phyloP scores from a whole-genome alignment of 2,113 vertebrate species.

The Megaleporinus macrocephalus region DNA sequence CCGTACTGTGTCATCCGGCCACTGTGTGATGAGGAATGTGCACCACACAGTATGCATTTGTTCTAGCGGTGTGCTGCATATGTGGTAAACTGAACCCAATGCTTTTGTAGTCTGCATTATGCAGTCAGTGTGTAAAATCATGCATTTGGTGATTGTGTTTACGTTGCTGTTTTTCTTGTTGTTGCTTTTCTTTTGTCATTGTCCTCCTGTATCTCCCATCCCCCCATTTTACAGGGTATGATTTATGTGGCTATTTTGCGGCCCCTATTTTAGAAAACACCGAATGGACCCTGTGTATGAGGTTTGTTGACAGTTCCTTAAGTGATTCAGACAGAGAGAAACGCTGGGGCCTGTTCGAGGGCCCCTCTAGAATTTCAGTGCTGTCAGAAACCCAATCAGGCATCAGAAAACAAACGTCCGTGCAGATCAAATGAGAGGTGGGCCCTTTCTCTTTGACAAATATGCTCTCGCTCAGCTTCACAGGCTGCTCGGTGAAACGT shows the following conservation, averaged over 20 bases:
- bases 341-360: not conserved
- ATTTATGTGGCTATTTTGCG: not conserved
- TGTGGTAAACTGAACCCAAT: not conserved
- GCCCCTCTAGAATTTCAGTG: not conserved
- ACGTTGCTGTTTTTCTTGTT: not conserved
- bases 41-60: not conserved
- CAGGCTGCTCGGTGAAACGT: slow-evolving; percentile 29
- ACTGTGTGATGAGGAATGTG: not conserved
- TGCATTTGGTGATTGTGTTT: not conserved
- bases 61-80: not conserved
- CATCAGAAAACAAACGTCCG: not conserved
- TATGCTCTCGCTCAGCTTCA: slow-evolving; percentile 23
- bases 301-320: not conserved
- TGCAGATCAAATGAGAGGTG: slow-evolving; percentile 13
- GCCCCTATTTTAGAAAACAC: not conserved
- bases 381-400: not conserved
- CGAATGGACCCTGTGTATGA: not conserved
- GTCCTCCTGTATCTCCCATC: not conserved
- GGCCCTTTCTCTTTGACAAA: slow-evolving; percentile 25
- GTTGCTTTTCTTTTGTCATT: not conserved
- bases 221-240: not conserved
- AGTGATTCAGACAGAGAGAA: not conserved
- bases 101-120: no score
- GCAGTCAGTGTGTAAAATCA: no score
- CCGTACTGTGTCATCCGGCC: not conserved